Base-by-base conservation (phyloP, 1,140 invertebrate genomes). In the Cydia strobilella region DNA sequence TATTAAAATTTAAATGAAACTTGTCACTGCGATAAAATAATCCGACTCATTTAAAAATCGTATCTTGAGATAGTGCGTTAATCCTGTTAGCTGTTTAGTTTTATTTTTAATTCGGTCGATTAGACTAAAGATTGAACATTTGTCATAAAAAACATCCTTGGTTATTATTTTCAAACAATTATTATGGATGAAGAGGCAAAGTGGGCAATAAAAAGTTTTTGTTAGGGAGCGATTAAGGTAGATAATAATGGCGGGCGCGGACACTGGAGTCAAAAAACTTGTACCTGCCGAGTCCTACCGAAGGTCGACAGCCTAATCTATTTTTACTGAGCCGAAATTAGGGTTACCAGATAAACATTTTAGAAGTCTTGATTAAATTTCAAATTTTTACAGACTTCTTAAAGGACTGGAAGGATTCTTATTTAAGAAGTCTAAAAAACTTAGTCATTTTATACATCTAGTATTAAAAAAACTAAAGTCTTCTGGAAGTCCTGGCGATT, bases 171-270 rank as follows among this genome's bases (percentile, higher is more conserved):
- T 13, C 10, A 39, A 13, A 42, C 31, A 69, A 69, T 69, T 69
- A 69, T 35, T 69, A 35, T 35, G 65, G n/a, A 39, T 69, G 65
- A 42, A 69, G 54, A 77, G 73, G 39, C 72, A 77, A 63, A 62
- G 48, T 62, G 65, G 45, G 73, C 31, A 76, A 80, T 77, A 77
- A 83, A 80, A 80, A 80, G 72, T 74, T 79, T 78, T 77, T 82
- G 77, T 83, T 74, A 80, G 80, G 75, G 78, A 78, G 74, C 79
- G 77, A 83, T 87, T 83, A 83, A 79, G 77, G 75, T 74, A 78
- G 80, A 81, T 84, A 84, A 83, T 86, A 85, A 85, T 81, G 80
- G n/a, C 15, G 3, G 83, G 80, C 3, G 6, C 20, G 54, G 54
- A 23, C 54, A 23, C 3, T 10, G 18, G 54, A 59, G 54, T 59